Percentiles rank a stretch among this genome's conserved stretches.
These are phyloP conservation scores for Odontothrips loti DNA, from an alignment of 2,888 invertebrate genomes.

Conservation along the genomic window DNA sequence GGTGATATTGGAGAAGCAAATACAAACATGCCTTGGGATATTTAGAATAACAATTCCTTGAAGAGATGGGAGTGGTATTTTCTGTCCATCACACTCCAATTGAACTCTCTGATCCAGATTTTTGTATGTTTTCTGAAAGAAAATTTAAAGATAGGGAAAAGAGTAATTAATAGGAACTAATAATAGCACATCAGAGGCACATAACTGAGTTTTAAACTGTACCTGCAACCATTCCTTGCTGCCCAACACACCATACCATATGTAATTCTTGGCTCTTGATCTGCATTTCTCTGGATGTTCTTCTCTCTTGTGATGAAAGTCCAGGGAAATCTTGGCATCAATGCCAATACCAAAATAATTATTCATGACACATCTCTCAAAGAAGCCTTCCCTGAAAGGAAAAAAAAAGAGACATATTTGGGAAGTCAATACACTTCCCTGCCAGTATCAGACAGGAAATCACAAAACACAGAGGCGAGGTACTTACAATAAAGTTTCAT, in stretches of 20 bases:
- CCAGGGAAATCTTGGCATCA: slow-evolving; percentile 94
- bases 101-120: slow-evolving; percentile 94
- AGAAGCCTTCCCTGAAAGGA: slow-evolving; percentile 68
- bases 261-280: slow-evolving; percentile 89
- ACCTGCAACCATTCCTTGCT: slow-evolving; percentile 52
- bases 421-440: too few relatives aligned
- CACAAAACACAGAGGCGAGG: neutral
- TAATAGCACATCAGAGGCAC: neutral
- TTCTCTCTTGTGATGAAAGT: slow-evolving; percentile 95
- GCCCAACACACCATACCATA: slow-evolving; percentile 73
- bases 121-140: slow-evolving; percentile 79
- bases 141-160: neutral
- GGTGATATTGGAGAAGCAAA: neutral
- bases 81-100: slow-evolving; percentile 91
- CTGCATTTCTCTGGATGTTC: slow-evolving; percentile 95
- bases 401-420: neutral
- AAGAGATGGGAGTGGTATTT: slow-evolving; percentile 89
- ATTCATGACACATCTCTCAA: slow-evolving; percentile 96
- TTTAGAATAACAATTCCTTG: slow-evolving; percentile 96
- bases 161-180: neutral
- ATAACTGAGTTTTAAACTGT: neutral
- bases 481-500: slow-evolving; percentile 67
- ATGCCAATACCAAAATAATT: slow-evolving; percentile 98
- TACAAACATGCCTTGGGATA: slow-evolving; percentile 68
- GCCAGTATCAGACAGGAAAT: neutral